Conservation (phyloP, 1,140 invertebrate genomes). For the Tetranychus urticae region DNA sequence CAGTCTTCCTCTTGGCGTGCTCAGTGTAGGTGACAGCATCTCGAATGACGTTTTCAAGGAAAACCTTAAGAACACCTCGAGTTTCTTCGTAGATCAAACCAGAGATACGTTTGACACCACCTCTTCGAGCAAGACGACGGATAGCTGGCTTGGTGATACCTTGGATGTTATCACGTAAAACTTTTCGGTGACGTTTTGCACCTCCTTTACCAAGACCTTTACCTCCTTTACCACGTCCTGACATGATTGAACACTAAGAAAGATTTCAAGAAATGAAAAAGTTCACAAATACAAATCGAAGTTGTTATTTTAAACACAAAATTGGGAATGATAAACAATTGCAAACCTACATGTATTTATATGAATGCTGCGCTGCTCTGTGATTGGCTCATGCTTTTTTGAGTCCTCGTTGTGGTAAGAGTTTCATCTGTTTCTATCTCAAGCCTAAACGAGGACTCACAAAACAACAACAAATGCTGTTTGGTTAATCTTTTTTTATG, state of each 20-base stretch:
- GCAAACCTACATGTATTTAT: too few relatives aligned
- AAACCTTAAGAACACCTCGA: constrained; percentile 43
- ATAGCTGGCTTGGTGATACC: constrained; percentile 43
- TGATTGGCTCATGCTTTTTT: too few relatives aligned
- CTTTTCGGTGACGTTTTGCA: constrained; percentile 23
- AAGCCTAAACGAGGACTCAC: too few relatives aligned
- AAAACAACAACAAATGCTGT: too few relatives aligned
- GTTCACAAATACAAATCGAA: too few relatives aligned
- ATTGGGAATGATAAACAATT: too few relatives aligned
- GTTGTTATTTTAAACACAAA: too few relatives aligned
- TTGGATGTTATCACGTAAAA: constrained; percentile 43
- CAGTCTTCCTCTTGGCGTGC: constrained; percentile 54
- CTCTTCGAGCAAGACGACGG: constrained; percentile 37
- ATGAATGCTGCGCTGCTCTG: too few relatives aligned
- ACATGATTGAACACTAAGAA: constrained; percentile 13
- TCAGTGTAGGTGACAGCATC: constrained; percentile 61
- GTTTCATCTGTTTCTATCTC: too few relatives aligned
- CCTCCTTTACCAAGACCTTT: constrained; percentile 23
- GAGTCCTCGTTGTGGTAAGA: too few relatives aligned
- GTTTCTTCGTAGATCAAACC: constrained; percentile 48
- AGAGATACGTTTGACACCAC: constrained; percentile 48
- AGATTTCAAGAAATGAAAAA: too few relatives aligned
- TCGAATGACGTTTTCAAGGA: constrained; percentile 53
- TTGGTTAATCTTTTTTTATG: too few relatives aligned
- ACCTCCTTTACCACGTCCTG: constrained; percentile 22